Conservation (phyloP, 2,113 vertebrate species). For the Ctenodactylus gundi region DNA sequence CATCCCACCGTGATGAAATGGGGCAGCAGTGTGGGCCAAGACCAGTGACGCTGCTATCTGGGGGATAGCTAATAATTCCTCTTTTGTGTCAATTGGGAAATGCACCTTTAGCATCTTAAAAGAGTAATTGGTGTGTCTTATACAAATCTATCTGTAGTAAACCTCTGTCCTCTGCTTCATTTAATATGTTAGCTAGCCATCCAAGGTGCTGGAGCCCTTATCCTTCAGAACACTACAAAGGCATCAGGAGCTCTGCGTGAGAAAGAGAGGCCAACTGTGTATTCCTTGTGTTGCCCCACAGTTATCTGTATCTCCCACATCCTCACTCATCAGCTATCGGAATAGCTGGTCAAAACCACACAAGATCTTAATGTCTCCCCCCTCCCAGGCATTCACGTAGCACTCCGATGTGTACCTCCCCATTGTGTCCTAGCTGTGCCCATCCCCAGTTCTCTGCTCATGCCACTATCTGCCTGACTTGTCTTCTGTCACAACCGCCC, state of each 20-base stretch:
- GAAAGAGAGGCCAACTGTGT: not conserved
- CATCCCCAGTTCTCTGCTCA: not conserved
- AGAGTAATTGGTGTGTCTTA: not conserved
- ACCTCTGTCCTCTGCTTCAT: not conserved
- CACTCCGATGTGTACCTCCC: not conserved
- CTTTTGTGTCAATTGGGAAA: not conserved
- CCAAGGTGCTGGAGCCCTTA: not conserved
- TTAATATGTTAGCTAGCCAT: not conserved
- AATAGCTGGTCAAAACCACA: not conserved
- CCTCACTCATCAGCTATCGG: not conserved
- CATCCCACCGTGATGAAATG: not conserved
- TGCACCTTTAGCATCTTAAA: not conserved
- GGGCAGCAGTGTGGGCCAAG: not conserved
- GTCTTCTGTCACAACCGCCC: not conserved
- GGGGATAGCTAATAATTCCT: not conserved
- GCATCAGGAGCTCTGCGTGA: not conserved
- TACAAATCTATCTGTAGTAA: not conserved
- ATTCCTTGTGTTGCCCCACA: not conserved
- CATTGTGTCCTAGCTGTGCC: rapidly evolving
- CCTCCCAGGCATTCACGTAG: not conserved
- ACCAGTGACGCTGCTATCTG: not conserved
- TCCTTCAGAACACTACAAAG: not conserved
- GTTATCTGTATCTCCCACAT: not conserved
- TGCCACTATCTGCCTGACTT: not conserved
- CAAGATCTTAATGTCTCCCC: rapidly evolving